Evolutionary conservation across 37 sponge, comb jelly and placozoan species (phyloP), one percentile per base, ranked within the genome.

Genomic region (Diacarnus erythraeanus): DNA sequence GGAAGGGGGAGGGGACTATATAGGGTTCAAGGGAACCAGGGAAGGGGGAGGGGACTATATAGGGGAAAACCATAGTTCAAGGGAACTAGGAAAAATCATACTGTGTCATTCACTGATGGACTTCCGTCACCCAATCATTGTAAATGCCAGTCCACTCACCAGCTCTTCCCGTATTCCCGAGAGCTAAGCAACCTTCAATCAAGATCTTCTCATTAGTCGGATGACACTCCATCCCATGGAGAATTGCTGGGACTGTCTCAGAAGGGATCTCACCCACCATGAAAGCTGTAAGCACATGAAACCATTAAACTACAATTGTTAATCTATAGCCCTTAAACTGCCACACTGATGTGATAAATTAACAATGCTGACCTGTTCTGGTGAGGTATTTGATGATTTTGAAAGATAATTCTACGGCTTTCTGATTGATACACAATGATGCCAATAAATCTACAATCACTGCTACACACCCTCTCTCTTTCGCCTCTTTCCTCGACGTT

Each of bases 171-270:
- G 64, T 77, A 42, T 77, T 77, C 20, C 64, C 77, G 1, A 69
- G 38, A 41, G 68, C 69, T 0, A 67, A 36, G 38, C 68, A 57
- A 0, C 37, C 79, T 42, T 79, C 57, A 10, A 38, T 79, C 1
- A 54, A 57, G 36, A 79, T 37, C 35, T 22, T 47, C 69, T 37
- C 56, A 17, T 21, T 35, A 3, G 79, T 51, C 0, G 57, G 23
- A 23, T 79, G 68, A 57, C 57, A 79, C 38, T 79, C 69, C 69
- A 79, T 68, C 0, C 30, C 79, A 56, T 68, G 56, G 57, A 67
- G 54, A 0, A 79, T 57, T 15, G 79, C 69, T 29, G 69, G 6
- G 31, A 56, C 25, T 25, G 38, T 33, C 35, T 69, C 69, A 9
- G 30, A 2, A 1, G 79, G 68, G 25, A 42, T 29, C 33, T 30